Conservation (phyloP, 1,140 invertebrate genomes). For the Trichogramma pretiosum region DNA sequence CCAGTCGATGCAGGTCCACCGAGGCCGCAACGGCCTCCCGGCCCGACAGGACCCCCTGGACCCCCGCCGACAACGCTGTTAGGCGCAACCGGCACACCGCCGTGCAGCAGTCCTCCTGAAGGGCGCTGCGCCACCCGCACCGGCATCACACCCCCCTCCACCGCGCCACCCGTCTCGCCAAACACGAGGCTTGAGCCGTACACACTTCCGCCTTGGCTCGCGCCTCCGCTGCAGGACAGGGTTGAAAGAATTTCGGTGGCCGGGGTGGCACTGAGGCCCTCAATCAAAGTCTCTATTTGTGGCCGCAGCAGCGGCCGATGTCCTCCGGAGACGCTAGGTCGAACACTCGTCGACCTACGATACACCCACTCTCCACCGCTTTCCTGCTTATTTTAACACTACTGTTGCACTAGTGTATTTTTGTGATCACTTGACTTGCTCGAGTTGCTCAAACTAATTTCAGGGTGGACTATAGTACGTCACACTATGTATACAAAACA, state of each 20-base stretch:
- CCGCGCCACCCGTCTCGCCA: constrained; percentile 37
- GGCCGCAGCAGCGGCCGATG: not conserved
- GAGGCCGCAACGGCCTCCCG: constrained; percentile 37
- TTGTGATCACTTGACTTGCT: too few species aligned
- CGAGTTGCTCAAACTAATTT: too few species aligned
- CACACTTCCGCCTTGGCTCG: constrained; percentile 15
- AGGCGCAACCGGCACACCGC: constrained; percentile 39
- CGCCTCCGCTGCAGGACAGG: constrained; percentile 14
- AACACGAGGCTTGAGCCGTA: constrained; percentile 27
- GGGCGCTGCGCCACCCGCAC: constrained; percentile 47
- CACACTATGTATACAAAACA: too few species aligned
- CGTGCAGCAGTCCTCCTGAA: constrained; percentile 45
- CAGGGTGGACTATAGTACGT: too few species aligned
- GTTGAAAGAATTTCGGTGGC: constrained; percentile 14
- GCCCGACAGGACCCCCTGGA: constrained; percentile 21
- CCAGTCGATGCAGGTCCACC: constrained; percentile 32
- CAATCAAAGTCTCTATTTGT: not conserved
- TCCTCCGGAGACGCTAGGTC: not conserved
- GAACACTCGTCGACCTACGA: not conserved
- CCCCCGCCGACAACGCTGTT: constrained; percentile 30
- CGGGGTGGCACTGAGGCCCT: constrained; percentile 5
- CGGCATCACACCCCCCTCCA: constrained; percentile 47
- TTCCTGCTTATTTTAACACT: too few species aligned
- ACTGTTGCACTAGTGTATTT: too few species aligned
- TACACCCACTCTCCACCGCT: not conserved